These are phyloP conservation scores for Manis javanica DNA, from an alignment of 2,797 vertebrate genomes.

Conservation along the genomic window DNA sequence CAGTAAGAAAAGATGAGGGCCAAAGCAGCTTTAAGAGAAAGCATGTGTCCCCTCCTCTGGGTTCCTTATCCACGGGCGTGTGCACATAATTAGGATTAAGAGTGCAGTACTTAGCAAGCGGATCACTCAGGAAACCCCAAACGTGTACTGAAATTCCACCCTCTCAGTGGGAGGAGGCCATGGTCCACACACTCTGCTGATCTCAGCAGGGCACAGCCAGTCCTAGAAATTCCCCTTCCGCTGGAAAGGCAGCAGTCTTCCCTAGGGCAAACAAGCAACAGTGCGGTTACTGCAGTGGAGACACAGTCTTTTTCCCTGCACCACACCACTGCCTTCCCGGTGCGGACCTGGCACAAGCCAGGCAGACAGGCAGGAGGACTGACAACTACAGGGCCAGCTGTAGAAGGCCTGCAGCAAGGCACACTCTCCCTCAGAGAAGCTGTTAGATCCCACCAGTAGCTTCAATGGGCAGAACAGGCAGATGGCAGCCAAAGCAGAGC, in stretches of 20 bases:
- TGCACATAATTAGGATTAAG: neutral
- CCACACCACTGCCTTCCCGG: neutral
- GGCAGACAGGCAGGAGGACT: neutral
- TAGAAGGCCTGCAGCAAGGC: neutral
- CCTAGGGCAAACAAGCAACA: slow-evolving; percentile 66
- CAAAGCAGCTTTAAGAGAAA: slow-evolving; percentile 53
- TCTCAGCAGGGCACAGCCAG: slow-evolving; percentile 18
- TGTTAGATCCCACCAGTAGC: neutral
- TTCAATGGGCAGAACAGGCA: neutral
- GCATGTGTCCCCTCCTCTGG: neutral
- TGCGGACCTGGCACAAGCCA: neutral
- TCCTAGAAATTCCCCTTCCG: neutral
- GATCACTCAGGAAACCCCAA: slow-evolving; percentile 41
- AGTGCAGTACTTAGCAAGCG: neutral
- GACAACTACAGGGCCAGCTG: neutral
- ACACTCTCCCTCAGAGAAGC: neutral
- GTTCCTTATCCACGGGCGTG: neutral
- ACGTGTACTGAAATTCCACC: neutral
- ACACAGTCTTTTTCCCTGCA: neutral
- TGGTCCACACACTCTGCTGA: slow-evolving; percentile 29
- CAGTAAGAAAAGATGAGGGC: slow-evolving; percentile 55
- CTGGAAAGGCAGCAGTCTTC: slow-evolving; percentile 71
- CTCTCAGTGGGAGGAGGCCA: slow-evolving; percentile 14
- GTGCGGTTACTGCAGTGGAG: neutral
- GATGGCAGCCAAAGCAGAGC: neutral